A percentile compares a stretch with the other conserved stretches of the same genome.
Evolutionary conservation across 2,113 vertebrate species (phyloP).

Genomic region (Strix aluco): DNA sequence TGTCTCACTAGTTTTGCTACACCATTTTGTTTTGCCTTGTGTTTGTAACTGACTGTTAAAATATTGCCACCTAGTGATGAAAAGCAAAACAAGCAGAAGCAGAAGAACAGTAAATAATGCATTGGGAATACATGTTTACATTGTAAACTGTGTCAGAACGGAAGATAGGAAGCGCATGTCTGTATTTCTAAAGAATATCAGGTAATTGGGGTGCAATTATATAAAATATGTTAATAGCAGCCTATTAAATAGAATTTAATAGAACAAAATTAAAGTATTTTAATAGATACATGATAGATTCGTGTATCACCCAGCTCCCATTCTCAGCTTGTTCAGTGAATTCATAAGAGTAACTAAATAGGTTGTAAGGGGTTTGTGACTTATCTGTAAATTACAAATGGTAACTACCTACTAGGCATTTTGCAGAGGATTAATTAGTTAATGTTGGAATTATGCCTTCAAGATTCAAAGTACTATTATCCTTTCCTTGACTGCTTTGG

Average conservation of each 20-base stretch:
- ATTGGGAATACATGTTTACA: neutral
- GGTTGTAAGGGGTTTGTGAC: neutral
- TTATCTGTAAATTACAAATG: neutral
- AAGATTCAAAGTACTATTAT: neutral
- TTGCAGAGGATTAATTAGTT: neutral
- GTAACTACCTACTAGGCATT: neutral
- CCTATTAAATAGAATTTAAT: neutral
- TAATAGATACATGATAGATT: neutral
- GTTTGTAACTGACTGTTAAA: constrained; percentile 1
- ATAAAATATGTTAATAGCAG: neutral
- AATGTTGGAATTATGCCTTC: neutral
- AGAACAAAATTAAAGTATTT: neutral
- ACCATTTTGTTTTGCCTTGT: constrained; percentile 32
- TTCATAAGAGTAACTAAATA: neutral
- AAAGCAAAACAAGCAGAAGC: constrained; percentile 14
- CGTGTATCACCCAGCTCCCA: neutral
- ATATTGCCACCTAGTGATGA: constrained; percentile 65
- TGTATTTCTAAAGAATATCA: neutral
- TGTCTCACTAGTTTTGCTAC: neutral
- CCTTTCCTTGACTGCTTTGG: neutral
- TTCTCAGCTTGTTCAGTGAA: neutral
- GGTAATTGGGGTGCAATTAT: neutral
- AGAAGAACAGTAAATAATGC: neutral
- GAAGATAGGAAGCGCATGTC: neutral
- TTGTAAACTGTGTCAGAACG: neutral